Conservation (phyloP, 2,113 vertebrate genomes). For the Menidia beryllina region DNA sequence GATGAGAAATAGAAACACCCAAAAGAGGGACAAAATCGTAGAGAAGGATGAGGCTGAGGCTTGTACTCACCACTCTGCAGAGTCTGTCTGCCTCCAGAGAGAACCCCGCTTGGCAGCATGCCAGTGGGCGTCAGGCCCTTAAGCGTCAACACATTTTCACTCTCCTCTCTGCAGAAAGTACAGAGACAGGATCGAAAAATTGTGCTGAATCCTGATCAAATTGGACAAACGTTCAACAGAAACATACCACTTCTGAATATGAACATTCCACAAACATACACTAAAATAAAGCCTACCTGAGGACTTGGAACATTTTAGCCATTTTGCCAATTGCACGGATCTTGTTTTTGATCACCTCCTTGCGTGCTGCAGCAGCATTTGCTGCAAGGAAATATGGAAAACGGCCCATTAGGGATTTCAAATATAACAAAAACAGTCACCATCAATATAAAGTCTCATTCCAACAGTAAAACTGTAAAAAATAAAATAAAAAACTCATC, state of each 20-base stretch:
- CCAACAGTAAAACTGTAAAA: not conserved
- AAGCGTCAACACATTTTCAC: constrained; percentile 87
- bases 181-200: constrained; percentile 48
- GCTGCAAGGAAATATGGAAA: constrained; percentile 66
- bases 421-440: not conserved
- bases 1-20: constrained; percentile 17
- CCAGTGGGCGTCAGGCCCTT: constrained; percentile 87
- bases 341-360: constrained; percentile 88
- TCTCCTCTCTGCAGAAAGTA: constrained; percentile 83
- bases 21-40: constrained; percentile 45
- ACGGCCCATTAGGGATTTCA: not conserved
- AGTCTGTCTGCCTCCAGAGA: constrained; percentile 86
- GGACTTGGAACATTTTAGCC: constrained; percentile 87
- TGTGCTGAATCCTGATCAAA: constrained; percentile 22
- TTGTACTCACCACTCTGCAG: constrained; percentile 84
- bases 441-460: not conserved
- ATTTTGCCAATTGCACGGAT: constrained; percentile 88
- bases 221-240: constrained; percentile 4
- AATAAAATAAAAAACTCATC: too few relatives aligned
- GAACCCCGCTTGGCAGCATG: constrained; percentile 87
- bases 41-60: constrained; percentile 16
- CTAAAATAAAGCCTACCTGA: constrained; percentile 74
- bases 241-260: not conserved
- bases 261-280: not conserved
- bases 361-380: constrained; percentile 85